A percentile compares a stretch with the other conserved stretches of the same genome.
Evolutionary conservation across 2,888 invertebrate species (phyloP).

Genomic region (Chesias legatella): DNA sequence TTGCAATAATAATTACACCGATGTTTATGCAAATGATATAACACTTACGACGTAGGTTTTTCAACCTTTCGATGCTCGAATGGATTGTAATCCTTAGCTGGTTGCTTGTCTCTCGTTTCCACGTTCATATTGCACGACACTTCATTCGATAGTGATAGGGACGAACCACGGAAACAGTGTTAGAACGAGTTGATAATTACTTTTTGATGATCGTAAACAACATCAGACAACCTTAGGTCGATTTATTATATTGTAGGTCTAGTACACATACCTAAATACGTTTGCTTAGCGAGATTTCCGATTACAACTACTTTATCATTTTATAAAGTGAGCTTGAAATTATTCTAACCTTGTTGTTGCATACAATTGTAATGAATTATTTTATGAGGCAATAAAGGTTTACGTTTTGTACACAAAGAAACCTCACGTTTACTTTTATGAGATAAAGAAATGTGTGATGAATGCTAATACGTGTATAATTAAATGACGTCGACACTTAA

Average conservation of each 20-base stretch:
- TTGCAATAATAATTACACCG: too few relatives aligned
- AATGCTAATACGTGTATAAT: slow-evolving; percentile 11
- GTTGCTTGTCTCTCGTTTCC: slow-evolving; percentile 26
- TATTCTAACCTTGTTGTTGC: slow-evolving; percentile 3
- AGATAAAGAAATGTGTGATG: slow-evolving; percentile 17
- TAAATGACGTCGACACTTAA: background rate
- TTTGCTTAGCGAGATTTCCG: too few relatives aligned
- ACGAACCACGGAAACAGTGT: slow-evolving; percentile 3
- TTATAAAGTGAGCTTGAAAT: slow-evolving; percentile 1
- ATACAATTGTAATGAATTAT: slow-evolving; percentile 24
- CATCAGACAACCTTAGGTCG: too few relatives aligned
- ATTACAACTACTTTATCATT: too few relatives aligned
- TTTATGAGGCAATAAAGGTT: slow-evolving; percentile 34
- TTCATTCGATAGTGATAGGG: slow-evolving; percentile 22
- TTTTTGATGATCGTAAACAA: too few relatives aligned
- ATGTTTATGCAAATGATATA: slow-evolving; percentile 13
- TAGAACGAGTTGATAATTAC: slow-evolving; percentile 2
- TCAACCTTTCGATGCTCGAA: slow-evolving; percentile 66
- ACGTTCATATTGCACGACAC: slow-evolving; percentile 35
- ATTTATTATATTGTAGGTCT: too few relatives aligned
- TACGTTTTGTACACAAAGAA: slow-evolving; percentile 37
- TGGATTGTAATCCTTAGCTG: slow-evolving; percentile 54
- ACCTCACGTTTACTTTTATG: slow-evolving; percentile 30
- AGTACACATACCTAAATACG: too few relatives aligned
- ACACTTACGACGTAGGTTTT: slow-evolving; percentile 73